phyloP scores from a whole-genome alignment of 2,113 vertebrate species.

The Acrocephalus kingi region DNA sequence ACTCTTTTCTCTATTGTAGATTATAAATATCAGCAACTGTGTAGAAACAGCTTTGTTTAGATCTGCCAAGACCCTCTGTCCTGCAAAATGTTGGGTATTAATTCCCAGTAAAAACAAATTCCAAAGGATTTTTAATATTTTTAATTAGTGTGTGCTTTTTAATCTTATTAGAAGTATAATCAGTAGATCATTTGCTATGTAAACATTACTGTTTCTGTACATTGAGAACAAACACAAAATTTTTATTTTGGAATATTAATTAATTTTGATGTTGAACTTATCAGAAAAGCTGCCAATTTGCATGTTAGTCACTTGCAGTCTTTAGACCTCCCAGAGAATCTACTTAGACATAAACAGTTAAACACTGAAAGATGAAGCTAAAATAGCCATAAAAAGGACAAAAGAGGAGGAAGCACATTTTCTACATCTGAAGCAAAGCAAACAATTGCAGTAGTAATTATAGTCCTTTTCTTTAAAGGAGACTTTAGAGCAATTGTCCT shows the following conservation, averaged over 20 bases:
- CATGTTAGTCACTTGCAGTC: not conserved
- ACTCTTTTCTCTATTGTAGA: not conserved
- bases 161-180: not conserved
- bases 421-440: constrained; percentile 48
- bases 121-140: not conserved
- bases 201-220: not conserved
- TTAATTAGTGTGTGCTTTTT: not conserved
- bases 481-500: constrained; percentile 60
- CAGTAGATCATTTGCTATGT: not conserved
- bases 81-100: not conserved
- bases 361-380: not conserved
- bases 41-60: constrained; percentile 34
- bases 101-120: not conserved
- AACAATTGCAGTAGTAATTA: constrained; percentile 70
- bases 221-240: not conserved
- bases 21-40: constrained; percentile 13
- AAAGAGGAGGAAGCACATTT: constrained; percentile 35
- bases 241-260: not conserved
- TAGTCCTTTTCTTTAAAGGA: constrained; percentile 34
- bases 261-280: not conserved
- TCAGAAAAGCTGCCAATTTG: not conserved
- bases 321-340: not conserved
- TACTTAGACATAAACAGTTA: not conserved
- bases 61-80: not conserved
- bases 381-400: constrained; percentile 14